Base-by-base conservation (phyloP, 2,113 vertebrate species). In the Sciurus niger region DNA sequence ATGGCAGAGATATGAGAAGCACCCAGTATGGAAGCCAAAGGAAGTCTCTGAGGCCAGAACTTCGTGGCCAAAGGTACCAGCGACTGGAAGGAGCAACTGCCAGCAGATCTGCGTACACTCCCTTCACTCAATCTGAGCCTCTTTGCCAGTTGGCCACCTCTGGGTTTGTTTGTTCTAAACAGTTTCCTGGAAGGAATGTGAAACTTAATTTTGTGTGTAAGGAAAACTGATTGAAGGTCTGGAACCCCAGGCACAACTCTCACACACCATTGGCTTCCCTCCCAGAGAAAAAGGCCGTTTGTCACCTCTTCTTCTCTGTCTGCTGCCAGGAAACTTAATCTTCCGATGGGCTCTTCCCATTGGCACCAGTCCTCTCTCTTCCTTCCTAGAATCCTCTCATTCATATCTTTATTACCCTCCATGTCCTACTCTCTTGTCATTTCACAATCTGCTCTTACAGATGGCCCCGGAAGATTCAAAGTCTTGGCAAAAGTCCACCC, bases 221-320 rank as follows among this genome's bases (percentile, higher is more conserved):
- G 77, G 34, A 82, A 86, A 70, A 60, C 68, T 34, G 73, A 94
- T 63, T 91, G 91, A 58, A 85, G 96, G 91, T 51, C 67, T 83
- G 97, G 93, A 97, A 58, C 53, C 67, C 58, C 25, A 85, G 73
- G 82, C 91, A 90, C 96, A 89, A 3, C 46, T 82, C 87, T 17
- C 1, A 2, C 17, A 7, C 53, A 86, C 12, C 77, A 48, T 3
- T 95, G 95, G 96, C 94, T 93, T 48, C 65, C 72, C 70, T 94
- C 97, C 96, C 94, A 78, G 97, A 93, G 60, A 70, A 84, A 77
- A 90, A 60, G 85, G 85, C 88, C 63, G 6, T 88, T 88, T 96
- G 95, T 95, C 91, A 89, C 97, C 82, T 78, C 46, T 58, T n/a
- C 93, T 79, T 78, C 95, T 73, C 37, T n/a, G 93, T 46, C 77